A percentile compares a stretch with the other conserved stretches of the same genome.
Conservation (phyloP, 1,140 invertebrate genomes). For the Eriosoma lanigerum region DNA sequence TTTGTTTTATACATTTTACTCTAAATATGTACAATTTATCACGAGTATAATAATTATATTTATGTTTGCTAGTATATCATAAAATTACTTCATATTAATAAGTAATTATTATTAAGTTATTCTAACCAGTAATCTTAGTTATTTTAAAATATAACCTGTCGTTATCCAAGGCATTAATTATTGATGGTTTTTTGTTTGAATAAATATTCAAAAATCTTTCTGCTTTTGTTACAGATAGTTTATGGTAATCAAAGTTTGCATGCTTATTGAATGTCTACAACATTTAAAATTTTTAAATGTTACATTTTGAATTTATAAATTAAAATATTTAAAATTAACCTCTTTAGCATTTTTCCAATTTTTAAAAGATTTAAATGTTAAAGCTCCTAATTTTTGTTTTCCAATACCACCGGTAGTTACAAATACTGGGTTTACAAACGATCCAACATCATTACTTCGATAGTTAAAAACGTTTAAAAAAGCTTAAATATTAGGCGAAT, state of each 20-base stretch:
- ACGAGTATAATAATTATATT: too few species aligned
- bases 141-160: background rate
- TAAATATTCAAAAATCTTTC: background rate
- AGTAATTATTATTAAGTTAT: too few species aligned
- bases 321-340: background rate
- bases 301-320: background rate
- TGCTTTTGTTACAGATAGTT: background rate
- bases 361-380: background rate
- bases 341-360: conserved; percentile 5
- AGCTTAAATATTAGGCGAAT: too few species aligned
- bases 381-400: background rate
- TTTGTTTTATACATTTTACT: conserved; percentile 6
- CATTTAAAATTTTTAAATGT: background rate
- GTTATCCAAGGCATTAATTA: background rate
- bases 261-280: background rate
- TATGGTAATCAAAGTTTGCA: background rate
- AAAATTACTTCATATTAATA: too few species aligned
- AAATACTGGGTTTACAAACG: background rate
- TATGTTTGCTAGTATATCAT: too few species aligned
- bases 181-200: background rate
- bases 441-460: background rate
- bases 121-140: too few species aligned
- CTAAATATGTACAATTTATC: background rate
- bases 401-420: background rate
- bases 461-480: too few species aligned